Percentiles rank a stretch among this genome's conserved stretches.
Conservation (phyloP, 2,113 vertebrate species). For the Atherinomorus stipes region DNA sequence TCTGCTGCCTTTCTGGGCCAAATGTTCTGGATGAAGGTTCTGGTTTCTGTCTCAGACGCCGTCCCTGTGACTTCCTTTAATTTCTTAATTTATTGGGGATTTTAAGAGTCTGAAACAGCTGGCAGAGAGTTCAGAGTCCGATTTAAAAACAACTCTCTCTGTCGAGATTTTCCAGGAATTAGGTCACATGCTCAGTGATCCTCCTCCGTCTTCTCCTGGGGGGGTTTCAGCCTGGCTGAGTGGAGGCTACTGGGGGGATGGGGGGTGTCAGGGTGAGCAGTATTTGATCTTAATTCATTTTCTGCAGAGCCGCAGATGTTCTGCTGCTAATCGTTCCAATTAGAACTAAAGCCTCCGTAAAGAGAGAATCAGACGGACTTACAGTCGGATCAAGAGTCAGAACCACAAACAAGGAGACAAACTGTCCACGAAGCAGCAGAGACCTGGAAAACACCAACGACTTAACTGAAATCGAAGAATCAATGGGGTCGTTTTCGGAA, state of each 20-base stretch:
- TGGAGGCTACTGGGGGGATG: too few relatives aligned
- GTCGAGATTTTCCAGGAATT: conserved; percentile 66
- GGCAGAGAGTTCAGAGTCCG: conserved; percentile 41
- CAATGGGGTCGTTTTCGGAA: too few relatives aligned
- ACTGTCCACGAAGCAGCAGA: background rate
- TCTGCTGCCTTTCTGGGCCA: too few relatives aligned
- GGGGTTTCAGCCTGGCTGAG: background rate
- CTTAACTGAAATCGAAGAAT: too few relatives aligned
- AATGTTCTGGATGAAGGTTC: too few relatives aligned
- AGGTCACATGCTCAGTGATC: conserved; percentile 59
- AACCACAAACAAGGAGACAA: conserved; percentile 4
- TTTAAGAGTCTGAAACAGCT: conserved; percentile 50
- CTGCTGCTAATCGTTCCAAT: conserved; percentile 63
- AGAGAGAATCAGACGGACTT: conserved; percentile 54
- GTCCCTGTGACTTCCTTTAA: too few relatives aligned
- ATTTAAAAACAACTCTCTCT: conserved; percentile 32
- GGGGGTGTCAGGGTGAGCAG: conserved; percentile 21
- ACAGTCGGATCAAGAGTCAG: conserved; percentile 3
- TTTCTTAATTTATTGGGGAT: conserved; percentile 57
- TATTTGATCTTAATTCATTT: conserved; percentile 68
- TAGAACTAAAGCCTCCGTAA: conserved; percentile 43
- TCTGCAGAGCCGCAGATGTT: conserved; percentile 68
- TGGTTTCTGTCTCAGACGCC: background rate
- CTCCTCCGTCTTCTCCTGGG: conserved; percentile 15
- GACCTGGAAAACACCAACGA: background rate